These are phyloP conservation scores for Tachypleus tridentatus DNA, from an alignment of 1,140 invertebrate genomes.

Conservation along the genomic window DNA sequence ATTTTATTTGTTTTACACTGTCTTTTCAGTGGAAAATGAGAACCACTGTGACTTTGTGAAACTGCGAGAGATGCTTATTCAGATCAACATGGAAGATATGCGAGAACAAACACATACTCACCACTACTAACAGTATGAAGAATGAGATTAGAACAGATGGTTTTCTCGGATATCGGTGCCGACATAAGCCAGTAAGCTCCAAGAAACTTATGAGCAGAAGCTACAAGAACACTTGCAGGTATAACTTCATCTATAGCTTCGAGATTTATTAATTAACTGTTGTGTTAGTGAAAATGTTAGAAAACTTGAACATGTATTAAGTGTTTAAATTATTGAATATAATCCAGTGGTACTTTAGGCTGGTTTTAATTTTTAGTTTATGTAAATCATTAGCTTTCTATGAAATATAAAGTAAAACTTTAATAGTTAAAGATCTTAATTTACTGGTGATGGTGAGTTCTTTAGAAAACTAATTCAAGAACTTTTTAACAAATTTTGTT, in stretches of 20 bases:
- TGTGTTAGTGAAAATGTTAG: no score
- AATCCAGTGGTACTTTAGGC: no score
- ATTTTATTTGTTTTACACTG: neutral
- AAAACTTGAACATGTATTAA: no score
- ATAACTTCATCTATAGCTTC: neutral
- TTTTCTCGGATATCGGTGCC: conserved; percentile 72
- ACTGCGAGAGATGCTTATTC: conserved; percentile 92
- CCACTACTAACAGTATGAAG: conserved; percentile 97
- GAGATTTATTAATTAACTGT: no score
- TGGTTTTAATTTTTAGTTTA: no score
- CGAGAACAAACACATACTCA: conserved; percentile 88
- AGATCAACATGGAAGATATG: conserved; percentile 99
- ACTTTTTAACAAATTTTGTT: no score
- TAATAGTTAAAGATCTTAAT: no score
- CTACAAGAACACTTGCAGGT: conserved; percentile 58
- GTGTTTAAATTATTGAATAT: no score
- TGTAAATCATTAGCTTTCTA: no score
- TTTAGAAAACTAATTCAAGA: neutral
- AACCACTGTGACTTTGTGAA: conserved; percentile 98
- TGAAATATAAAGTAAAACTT: no score
- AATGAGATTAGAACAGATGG: conserved; percentile 88
- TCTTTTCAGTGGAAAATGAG: conserved; percentile 78
- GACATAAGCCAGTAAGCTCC: conserved; percentile 47
- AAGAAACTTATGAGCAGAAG: conserved; percentile 92
- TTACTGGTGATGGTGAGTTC: neutral